phyloP scores from a whole-genome alignment of 2,113 vertebrate species.

The Chaenogobius annularis region DNA sequence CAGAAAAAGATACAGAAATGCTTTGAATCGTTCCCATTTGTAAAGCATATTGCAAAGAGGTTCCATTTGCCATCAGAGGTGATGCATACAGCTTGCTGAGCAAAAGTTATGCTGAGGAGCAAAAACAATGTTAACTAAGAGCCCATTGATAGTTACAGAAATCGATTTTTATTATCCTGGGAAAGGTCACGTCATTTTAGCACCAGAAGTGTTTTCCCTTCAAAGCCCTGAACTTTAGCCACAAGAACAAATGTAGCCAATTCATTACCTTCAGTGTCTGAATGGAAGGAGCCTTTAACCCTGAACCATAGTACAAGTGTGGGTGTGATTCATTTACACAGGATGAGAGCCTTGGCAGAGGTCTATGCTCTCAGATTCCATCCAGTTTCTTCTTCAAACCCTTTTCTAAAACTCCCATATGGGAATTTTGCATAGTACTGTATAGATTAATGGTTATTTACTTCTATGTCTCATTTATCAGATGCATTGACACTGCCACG shows the following conservation, averaged over 20 bases:
- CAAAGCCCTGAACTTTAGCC: neutral
- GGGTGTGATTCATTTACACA: neutral
- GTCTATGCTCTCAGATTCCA: neutral
- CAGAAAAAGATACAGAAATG: conserved; percentile 33
- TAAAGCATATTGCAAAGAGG: conserved; percentile 7
- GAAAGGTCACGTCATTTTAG: neutral
- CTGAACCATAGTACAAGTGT: neutral
- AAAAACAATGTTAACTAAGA: neutral
- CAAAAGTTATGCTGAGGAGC: neutral
- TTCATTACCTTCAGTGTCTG: neutral
- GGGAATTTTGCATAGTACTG: neutral
- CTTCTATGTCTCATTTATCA: conserved; percentile 67
- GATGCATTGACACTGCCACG: conserved; percentile 72
- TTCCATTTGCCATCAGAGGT: conserved; percentile 18
- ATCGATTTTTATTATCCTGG: neutral
- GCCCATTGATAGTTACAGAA: neutral
- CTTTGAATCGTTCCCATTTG: conserved; percentile 40
- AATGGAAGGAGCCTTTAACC: neutral
- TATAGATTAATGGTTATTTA: conserved; percentile 60
- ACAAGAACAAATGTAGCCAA: conserved; percentile 20
- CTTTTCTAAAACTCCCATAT: neutral
- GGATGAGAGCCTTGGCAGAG: neutral
- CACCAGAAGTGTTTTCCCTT: neutral
- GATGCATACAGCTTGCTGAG: conserved; percentile 25
- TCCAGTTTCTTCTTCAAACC: neutral